These are phyloP conservation scores for Hecatera dysodea DNA, from an alignment of 2,888 invertebrate genomes.

Conservation along the genomic window DNA sequence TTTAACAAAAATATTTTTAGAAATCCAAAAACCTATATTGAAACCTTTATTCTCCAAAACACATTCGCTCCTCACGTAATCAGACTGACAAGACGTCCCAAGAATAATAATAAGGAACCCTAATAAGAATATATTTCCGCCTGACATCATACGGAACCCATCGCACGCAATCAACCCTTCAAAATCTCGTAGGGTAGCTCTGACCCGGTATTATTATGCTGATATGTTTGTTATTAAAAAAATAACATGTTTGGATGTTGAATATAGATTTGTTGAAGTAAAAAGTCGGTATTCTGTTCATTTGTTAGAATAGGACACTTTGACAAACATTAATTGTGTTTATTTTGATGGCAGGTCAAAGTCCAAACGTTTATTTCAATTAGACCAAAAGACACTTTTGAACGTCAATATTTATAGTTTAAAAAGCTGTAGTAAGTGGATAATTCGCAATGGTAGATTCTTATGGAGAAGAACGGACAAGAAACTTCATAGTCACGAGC, in stretches of 20 bases:
- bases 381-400: too few relatives aligned
- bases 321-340: neutral
- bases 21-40: neutral
- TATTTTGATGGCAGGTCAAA: neutral
- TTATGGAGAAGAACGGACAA: too few relatives aligned
- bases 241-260: conserved; percentile 19
- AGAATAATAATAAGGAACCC: conserved; percentile 49
- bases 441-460: too few relatives aligned
- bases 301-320: neutral
- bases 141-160: conserved; percentile 50
- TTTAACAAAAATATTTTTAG: neutral
- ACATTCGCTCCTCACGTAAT: conserved; percentile 18
- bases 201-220: conserved; percentile 29
- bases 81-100: conserved; percentile 21
- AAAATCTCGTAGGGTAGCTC: conserved; percentile 43
- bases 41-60: neutral
- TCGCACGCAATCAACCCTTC: conserved; percentile 60
- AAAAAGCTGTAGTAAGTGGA: too few relatives aligned
- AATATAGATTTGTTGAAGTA: conserved; percentile 24
- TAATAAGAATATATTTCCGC: conserved; percentile 61
- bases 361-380: too few relatives aligned
- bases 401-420: too few relatives aligned
- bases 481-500: too few relatives aligned
- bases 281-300: conserved; percentile 13
- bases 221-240: conserved; percentile 46